phyloP scores from a whole-genome alignment of 2,888 invertebrate species.

The Arrhopalites spinosus region DNA sequence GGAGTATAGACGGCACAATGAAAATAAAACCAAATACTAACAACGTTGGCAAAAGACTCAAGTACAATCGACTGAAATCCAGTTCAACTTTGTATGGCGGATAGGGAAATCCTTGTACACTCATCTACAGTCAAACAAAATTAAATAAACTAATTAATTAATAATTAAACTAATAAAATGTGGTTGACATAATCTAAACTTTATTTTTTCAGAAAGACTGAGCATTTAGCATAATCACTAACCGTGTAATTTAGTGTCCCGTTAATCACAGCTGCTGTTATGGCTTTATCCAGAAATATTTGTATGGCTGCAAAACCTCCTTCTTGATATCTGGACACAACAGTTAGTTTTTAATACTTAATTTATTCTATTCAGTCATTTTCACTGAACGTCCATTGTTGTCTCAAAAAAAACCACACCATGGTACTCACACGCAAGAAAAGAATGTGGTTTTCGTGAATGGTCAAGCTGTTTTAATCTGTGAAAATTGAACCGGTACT shows the following conservation, averaged over 20 bases:
- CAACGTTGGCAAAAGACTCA: constrained; percentile 59
- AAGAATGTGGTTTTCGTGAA: no score
- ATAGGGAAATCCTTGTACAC: constrained; percentile 66
- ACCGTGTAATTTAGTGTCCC: constrained; percentile 41
- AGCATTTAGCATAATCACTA: no score
- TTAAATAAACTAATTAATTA: no score
- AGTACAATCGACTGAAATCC: constrained; percentile 57
- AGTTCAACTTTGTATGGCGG: constrained; percentile 60
- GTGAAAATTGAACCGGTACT: no score
- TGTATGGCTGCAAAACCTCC: constrained; percentile 54
- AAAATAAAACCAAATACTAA: constrained; percentile 63
- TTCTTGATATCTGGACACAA: constrained; percentile 45
- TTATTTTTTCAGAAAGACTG: no score
- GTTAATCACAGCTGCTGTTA: constrained; percentile 47
- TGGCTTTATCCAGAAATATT: constrained; percentile 52
- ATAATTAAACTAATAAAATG: no score
- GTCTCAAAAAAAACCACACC: no score
- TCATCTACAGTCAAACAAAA: constrained; percentile 56
- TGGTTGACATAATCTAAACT: no score
- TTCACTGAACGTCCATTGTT: no score
- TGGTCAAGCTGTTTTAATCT: no score
- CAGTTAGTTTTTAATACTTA: constrained; percentile 6
- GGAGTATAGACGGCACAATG: constrained; percentile 63
- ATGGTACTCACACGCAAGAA: no score
- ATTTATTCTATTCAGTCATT: background rate